phyloP scores from a whole-genome alignment of 2,888 invertebrate species.

The Agrochola lota region DNA sequence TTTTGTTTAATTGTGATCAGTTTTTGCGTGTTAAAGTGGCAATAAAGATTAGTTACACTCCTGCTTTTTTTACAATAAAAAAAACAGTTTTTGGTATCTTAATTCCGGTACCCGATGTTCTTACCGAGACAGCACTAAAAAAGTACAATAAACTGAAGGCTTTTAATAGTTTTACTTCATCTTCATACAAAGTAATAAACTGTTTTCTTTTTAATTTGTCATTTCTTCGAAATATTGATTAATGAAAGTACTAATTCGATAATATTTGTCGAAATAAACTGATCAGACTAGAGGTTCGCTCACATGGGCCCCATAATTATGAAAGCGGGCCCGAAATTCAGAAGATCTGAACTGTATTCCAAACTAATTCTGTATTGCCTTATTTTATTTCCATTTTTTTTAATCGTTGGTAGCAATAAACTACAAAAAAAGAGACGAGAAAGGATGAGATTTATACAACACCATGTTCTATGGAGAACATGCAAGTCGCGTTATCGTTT shows the following conservation, averaged over 20 bases:
- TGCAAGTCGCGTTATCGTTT: neutral
- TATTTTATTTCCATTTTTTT: neutral
- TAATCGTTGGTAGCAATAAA: neutral
- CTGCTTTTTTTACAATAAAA: slow-evolving; percentile 20
- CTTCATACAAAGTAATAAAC: neutral
- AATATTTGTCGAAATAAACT: neutral
- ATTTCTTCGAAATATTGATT: neutral
- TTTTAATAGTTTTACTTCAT: neutral
- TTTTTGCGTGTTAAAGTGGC: slow-evolving; percentile 57
- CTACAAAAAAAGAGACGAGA: neutral
- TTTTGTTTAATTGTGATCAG: slow-evolving; percentile 39
- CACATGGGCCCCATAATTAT: no score
- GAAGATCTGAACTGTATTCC: neutral
- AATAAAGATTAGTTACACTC: slow-evolving; percentile 62
- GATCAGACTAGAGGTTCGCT: no score
- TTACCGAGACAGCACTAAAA: slow-evolving; percentile 64
- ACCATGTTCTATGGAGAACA: neutral
- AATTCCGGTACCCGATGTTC: slow-evolving; percentile 58
- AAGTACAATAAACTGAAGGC: slow-evolving; percentile 66
- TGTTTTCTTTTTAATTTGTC: neutral
- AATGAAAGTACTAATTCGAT: neutral
- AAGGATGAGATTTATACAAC: neutral
- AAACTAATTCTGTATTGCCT: neutral
- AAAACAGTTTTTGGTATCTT: slow-evolving; percentile 30
- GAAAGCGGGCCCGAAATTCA: neutral